Evolutionary conservation across 2,797 vertebrate genomes (phyloP), one percentile per base, ranked within the genome.

Genomic region (Carcharodon carcharias): DNA sequence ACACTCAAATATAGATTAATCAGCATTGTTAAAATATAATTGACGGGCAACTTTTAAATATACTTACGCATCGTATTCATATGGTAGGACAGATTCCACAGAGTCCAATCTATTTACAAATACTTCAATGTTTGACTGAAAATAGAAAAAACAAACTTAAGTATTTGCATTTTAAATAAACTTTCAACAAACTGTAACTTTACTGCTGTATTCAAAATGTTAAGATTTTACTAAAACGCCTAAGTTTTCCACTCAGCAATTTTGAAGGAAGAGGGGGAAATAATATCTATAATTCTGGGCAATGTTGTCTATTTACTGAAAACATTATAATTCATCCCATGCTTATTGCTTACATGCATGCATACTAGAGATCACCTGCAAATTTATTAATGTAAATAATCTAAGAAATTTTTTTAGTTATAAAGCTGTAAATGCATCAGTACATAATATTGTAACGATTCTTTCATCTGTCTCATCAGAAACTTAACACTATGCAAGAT

Each of bases 71-170:
- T 99, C 98, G 96, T 99, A 99, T 96, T 99, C 98, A 35, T 99
- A 99, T 0, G 98, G 98, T 65, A 99, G 97, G 77, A 99, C 98
- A 0, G 98, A 99, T 97, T 99, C 98, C 71, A 99, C 98, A 0
- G 99, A 99, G 97, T 99, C 99, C 97, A 99, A 96, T 11, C 98
- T 98, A 96, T 99, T 99, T 96, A 99, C 98, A 97, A 98, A 99
- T 45, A 99, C 97, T 97, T 99, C 97, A 40, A 99, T 98, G 3
- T 85, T 26, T 0, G 97, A 97, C 99, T 99, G 97, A 28, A 96
- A 98, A 97, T 0, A 96, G 96, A 4, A 18, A 73, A 95, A 77
- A 95, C 2, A 5, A n/a, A 35, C 35, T 92, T 71, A 35, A 71
- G 21, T 67, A 95, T 54, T 28, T 95, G 56, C 63, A 67, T 45